phyloP scores from a whole-genome alignment of 2,888 invertebrate genomes.

The Andrena minutula region DNA sequence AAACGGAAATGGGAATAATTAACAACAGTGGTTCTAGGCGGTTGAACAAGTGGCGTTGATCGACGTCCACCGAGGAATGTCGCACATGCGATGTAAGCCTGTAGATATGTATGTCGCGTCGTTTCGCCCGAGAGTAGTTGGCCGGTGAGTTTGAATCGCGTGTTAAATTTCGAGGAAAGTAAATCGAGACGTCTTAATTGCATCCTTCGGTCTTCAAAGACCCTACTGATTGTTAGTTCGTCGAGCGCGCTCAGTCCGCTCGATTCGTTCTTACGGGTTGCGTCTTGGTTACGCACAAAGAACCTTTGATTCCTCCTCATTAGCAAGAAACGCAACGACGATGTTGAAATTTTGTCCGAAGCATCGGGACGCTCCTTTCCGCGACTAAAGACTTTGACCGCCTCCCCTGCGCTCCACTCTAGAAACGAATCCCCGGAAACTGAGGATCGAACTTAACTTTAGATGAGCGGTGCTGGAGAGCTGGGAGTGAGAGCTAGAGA shows the following conservation, averaged over 20 bases:
- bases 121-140: not conserved
- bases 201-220: constrained; percentile 79
- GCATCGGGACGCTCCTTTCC: constrained; percentile 5
- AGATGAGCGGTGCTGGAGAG: not conserved
- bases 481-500: not conserved
- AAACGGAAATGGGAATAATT: constrained; percentile 25
- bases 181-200: constrained; percentile 80
- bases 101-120: not conserved
- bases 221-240: not conserved
- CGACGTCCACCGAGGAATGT: not conserved
- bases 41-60: not conserved
- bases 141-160: constrained; percentile 9
- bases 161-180: constrained; percentile 37
- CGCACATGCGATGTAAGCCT: not conserved
- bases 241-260: constrained; percentile 35
- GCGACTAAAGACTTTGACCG: not conserved
- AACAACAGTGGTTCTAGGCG: not conserved
- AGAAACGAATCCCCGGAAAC: not conserved
- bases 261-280: constrained; percentile 36
- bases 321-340: constrained; percentile 78
- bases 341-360: constrained; percentile 17
- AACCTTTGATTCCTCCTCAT: constrained; percentile 81
- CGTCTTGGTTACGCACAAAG: constrained; percentile 69
- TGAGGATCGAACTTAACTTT: not conserved
- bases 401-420: not conserved